A percentile compares a stretch with the other conserved stretches of the same genome.
Conservation (phyloP, 2,888 invertebrate species). For the Drosophila sordidula region DNA sequence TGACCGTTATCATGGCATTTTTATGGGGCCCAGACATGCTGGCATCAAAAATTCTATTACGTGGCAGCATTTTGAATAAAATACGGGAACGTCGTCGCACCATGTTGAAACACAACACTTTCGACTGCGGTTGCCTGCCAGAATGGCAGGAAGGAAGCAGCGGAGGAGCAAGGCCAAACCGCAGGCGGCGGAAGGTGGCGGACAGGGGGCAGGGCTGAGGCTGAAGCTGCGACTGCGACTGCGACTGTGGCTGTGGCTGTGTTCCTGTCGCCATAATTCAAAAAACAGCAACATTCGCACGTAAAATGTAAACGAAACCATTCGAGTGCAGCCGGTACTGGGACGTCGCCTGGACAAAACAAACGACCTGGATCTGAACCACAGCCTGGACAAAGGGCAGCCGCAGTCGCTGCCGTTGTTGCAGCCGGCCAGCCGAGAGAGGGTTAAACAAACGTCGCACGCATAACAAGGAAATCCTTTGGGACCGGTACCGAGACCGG, state of each 20-base stretch:
- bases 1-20: constrained; percentile 80
- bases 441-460: constrained; percentile 79
- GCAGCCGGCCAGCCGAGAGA: constrained; percentile 48
- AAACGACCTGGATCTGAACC: constrained; percentile 71
- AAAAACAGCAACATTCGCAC: constrained; percentile 82
- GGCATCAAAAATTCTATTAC: constrained; percentile 81
- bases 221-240: constrained; percentile 46
- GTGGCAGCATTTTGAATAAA: constrained; percentile 80
- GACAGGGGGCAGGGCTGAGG: constrained; percentile 6
- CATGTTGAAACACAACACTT: constrained; percentile 76
- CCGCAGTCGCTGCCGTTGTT: constrained; percentile 33
- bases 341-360: constrained; percentile 55
- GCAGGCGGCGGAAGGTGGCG: constrained; percentile 12
- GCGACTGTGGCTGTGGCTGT: constrained; percentile 38
- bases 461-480: constrained; percentile 81
- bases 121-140: constrained; percentile 61
- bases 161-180: constrained; percentile 38
- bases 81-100: constrained; percentile 57
- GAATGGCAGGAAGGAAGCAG: constrained; percentile 60
- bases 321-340: constrained; percentile 68
- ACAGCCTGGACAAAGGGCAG: constrained; percentile 78
- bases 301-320: constrained; percentile 81
- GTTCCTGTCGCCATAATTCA: constrained; percentile 81
- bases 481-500: constrained; percentile 62
- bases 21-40: constrained; percentile 76